phyloP scores from a whole-genome alignment of 2,113 vertebrate species.

The Nothobranchius furzeri region DNA sequence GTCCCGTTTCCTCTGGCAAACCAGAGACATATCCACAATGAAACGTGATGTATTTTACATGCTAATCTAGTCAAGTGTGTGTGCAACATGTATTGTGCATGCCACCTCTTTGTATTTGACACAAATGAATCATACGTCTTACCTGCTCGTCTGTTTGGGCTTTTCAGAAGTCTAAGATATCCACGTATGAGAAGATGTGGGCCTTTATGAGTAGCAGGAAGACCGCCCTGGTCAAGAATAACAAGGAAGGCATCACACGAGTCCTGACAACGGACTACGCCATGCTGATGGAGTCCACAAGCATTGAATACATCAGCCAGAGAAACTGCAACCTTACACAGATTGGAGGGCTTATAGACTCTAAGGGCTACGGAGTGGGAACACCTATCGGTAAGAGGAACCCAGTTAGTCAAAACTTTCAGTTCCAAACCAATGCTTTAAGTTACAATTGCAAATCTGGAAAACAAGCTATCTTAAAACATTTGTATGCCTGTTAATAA shows the following conservation, averaged over 20 bases:
- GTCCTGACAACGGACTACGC: slow-evolving; percentile 96
- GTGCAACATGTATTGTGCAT: not conserved
- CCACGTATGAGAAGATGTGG: slow-evolving; percentile 99
- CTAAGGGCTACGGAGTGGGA: slow-evolving; percentile 98
- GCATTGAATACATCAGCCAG: slow-evolving; percentile 96
- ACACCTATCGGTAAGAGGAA: slow-evolving; percentile 90
- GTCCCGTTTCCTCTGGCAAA: slow-evolving; percentile 65
- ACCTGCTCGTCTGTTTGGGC: slow-evolving; percentile 7
- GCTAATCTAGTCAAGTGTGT: not conserved
- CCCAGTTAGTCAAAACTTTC: no score
- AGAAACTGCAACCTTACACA: slow-evolving; percentile 99
- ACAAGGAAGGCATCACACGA: slow-evolving; percentile 91
- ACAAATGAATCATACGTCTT: not conserved
- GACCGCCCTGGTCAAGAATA: slow-evolving; percentile 91
- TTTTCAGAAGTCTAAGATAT: slow-evolving; percentile 95
- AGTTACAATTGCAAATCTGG: no score
- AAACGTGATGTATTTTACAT: not conserved
- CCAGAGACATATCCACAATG: slow-evolving; percentile 22
- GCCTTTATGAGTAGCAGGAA: slow-evolving; percentile 97
- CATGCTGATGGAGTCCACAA: slow-evolving; percentile 97
- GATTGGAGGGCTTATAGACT: slow-evolving; percentile 96
- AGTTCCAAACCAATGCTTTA: no score
- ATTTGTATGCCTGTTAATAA: no score
- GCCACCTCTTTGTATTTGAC: not conserved
- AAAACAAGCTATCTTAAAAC: no score